Evolutionary conservation across 2,888 invertebrate species (phyloP), one percentile per base, ranked within the genome.

Genomic region (Cyclophora punctaria): DNA sequence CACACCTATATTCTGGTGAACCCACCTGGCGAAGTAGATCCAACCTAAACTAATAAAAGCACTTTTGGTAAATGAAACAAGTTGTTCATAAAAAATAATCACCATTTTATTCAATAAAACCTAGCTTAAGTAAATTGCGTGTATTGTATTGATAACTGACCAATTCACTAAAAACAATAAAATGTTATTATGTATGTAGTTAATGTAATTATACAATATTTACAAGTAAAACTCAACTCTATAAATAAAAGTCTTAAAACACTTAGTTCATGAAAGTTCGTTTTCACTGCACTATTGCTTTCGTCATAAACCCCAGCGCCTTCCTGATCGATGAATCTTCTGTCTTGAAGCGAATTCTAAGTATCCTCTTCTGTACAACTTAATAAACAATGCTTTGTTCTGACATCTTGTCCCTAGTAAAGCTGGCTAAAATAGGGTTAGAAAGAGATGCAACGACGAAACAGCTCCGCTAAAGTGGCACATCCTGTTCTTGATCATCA

Each of bases 361-460:
- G 44, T 53, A 56, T 59, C 51, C 53, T 66, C 67, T 64, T 66
- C 66, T 72, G 72, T 69, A 70, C 67, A 74, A 64, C 69, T 67
- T 61, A 69, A 66, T 65, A 62, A 63, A 56, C 61, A 66, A 62
- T 69, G 63, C 62, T 58, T 64, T 65, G 64, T 70, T 64, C 64
- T 70, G 73, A 66, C 64, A 74, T 73, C 67, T 73, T 74, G 73
- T 80, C 59, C 79, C 81, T 81, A 81, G 70, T 70, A 69, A 78
- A 78, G 75, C 75, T 72, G 77, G 73, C 73, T 75, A 78, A 82
- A 83, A 83, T 67, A 78, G 73, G 71, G 75, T 74, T 73, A 71
- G 64, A 73, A 77, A 63, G 69, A 69, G 59, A 64, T 66, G 69
- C 66, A 69, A 71, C 60, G 60, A 69, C 64, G 64, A 65, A 53